A percentile compares a stretch with the other conserved stretches of the same genome.
Conservation (phyloP, 2,797 vertebrate species). For the Aulostomus chinensis region DNA sequence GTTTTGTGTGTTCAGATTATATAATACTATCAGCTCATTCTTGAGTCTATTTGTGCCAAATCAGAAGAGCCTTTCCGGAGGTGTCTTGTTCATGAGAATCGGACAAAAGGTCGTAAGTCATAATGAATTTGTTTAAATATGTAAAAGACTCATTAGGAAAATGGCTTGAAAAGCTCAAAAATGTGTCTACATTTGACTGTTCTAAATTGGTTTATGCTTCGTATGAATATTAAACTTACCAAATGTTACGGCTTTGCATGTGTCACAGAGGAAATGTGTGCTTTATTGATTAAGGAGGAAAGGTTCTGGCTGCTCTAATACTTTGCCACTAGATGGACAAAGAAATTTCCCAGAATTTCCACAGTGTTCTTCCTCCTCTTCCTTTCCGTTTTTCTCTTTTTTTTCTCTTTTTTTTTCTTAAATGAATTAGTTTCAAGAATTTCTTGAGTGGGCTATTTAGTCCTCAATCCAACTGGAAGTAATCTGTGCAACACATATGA, state of each 20-base stretch:
- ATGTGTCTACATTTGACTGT: not conserved
- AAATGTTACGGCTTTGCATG: not conserved
- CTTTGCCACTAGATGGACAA: too few species aligned
- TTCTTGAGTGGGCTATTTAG: slow-evolving; percentile 29
- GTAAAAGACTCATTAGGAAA: too few species aligned
- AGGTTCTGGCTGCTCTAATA: too few species aligned
- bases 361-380: too few species aligned
- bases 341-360: too few species aligned
- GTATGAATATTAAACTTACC: not conserved
- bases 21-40: too few species aligned
- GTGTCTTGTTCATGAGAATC: too few species aligned
- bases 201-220: not conserved
- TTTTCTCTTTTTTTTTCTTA: slow-evolving; percentile 6
- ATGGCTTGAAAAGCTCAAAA: not conserved
- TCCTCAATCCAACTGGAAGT: slow-evolving; percentile 60
- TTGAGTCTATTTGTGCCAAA: too few species aligned
- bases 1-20: too few species aligned
- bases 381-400: not conserved
- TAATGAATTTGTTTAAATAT: too few species aligned
- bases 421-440: slow-evolving; percentile 18
- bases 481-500: slow-evolving; percentile 61
- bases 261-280: not conserved
- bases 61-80: too few species aligned
- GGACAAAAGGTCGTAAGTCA: too few species aligned
- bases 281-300: slow-evolving; percentile 3